Evolutionary conservation across 1,140 invertebrate species (phyloP), one percentile per base, ranked within the genome.

Genomic region (Drosophila novamexicana): DNA sequence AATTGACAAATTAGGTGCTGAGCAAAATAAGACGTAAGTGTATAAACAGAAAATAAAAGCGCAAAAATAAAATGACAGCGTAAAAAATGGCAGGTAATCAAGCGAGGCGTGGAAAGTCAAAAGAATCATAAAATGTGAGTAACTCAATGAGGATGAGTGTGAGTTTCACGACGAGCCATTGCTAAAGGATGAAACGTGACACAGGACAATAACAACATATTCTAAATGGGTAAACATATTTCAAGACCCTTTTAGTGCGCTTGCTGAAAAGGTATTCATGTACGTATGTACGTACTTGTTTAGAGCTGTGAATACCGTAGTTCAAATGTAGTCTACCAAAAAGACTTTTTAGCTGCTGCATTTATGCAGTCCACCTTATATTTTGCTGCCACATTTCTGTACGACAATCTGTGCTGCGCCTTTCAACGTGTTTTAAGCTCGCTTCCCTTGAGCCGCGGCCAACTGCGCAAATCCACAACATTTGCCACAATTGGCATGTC

Each of bases 401-500:
- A 61, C 45, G 8, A 54, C 44, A 84, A 82, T 81, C 69, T 72
- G 22, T 32, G 65, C 58, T 75, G 72, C 63, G 68, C 77, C 75
- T 79, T 83, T 83, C 66, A 75, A 59, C 63, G 47, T 73, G 22
- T 56, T 40, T 12, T 34, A 6, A 14, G 34, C 62, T 42, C 10
- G 37, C 50, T 36, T 59, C 57, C 42, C 57, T 54, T 59, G 57
- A 16, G 49, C 32, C 18, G 37, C 59, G 47, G 22, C 59, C 78
- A 50, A 12, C 49, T 44, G 62, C 42, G 29, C 57, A 71, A 71
- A 66, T 66, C 73, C 77, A 45, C 75, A 77, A 64, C 75, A 79
- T 72, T 85, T 76, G 77, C 81, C 81, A 74, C 81, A 84, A 84
- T 84, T 85, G 81, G 81, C 81, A 85, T 84, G 81, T 81, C 37